These are phyloP conservation scores for Hypotaenidia okinawae DNA, from an alignment of 2,797 vertebrate species.

Conservation along the genomic window DNA sequence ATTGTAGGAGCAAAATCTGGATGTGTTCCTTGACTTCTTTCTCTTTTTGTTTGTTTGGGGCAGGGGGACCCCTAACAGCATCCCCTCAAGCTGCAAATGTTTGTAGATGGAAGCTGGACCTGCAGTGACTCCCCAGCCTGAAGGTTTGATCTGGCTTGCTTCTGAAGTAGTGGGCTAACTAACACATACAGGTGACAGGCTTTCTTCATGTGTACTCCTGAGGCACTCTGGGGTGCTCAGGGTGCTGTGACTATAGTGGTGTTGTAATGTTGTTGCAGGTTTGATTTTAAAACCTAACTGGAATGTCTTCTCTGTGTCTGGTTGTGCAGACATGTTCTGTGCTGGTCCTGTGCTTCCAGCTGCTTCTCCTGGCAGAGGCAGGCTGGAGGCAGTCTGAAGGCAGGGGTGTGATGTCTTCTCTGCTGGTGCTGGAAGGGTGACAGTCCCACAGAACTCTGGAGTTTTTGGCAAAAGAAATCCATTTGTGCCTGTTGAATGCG, in stretches of 20 bases:
- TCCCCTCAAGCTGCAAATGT: neutral
- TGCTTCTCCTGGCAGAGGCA: neutral
- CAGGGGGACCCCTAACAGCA: accelerated
- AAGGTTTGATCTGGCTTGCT: neutral
- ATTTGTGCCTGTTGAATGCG: neutral
- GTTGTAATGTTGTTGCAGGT: neutral
- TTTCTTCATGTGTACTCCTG: neutral
- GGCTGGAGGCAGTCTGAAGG: neutral
- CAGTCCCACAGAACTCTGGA: neutral
- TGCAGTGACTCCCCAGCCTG: neutral
- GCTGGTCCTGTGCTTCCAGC: neutral
- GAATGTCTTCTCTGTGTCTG: accelerated
- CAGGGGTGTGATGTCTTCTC: neutral
- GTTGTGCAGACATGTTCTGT: accelerated
- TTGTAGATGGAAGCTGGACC: neutral
- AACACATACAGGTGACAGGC: too few species aligned
- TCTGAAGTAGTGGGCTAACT: neutral
- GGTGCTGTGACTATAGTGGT: neutral
- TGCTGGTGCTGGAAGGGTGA: neutral
- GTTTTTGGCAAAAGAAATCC: neutral
- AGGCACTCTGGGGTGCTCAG: neutral
- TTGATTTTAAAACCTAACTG: neutral
- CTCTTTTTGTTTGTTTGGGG: neutral
- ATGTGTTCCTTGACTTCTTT: neutral
- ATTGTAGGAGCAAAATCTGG: neutral